Evolutionary conservation across 2,888 invertebrate genomes (phyloP).

Genomic region (Pycnomerus fuliginosus): DNA sequence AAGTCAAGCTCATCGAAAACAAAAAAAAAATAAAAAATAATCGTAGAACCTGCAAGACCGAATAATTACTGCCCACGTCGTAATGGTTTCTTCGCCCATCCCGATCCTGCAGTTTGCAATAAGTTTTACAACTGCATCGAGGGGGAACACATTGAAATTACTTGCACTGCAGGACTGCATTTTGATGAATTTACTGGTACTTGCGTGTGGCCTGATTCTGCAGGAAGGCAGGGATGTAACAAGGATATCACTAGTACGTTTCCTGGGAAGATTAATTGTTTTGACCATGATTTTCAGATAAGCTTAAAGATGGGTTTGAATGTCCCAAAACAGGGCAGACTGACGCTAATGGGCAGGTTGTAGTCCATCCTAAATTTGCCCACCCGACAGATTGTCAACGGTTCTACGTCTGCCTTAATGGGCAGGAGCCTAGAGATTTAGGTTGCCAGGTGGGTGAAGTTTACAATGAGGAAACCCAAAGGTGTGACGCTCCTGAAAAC

Average conservation of each 20-base stretch:
- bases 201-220: slow-evolving; percentile 86
- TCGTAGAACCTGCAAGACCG: slow-evolving; percentile 73
- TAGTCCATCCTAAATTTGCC: slow-evolving; percentile 82
- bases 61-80: slow-evolving; percentile 74
- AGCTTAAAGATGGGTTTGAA: slow-evolving; percentile 78
- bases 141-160: slow-evolving; percentile 75
- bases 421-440: slow-evolving; percentile 81
- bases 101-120: slow-evolving; percentile 78
- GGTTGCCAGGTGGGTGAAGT: slow-evolving; percentile 86
- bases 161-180: slow-evolving; percentile 85
- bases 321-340: slow-evolving; percentile 72
- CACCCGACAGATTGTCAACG: slow-evolving; percentile 88
- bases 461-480: slow-evolving; percentile 83
- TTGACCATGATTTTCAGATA: slow-evolving; percentile 55
- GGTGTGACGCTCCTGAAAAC: slow-evolving; percentile 88
- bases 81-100: slow-evolving; percentile 90
- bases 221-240: slow-evolving; percentile 73
- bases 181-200: slow-evolving; percentile 88
- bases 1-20: too few species aligned
- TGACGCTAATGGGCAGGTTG: slow-evolving; percentile 68
- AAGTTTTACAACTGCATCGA: slow-evolving; percentile 88
- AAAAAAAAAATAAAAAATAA: background rate
- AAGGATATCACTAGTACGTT: slow-evolving; percentile 33
- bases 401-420: slow-evolving; percentile 88
- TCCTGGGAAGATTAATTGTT: background rate